phyloP scores from a whole-genome alignment of 2,113 vertebrate genomes.

The Sturnira hondurensis region DNA sequence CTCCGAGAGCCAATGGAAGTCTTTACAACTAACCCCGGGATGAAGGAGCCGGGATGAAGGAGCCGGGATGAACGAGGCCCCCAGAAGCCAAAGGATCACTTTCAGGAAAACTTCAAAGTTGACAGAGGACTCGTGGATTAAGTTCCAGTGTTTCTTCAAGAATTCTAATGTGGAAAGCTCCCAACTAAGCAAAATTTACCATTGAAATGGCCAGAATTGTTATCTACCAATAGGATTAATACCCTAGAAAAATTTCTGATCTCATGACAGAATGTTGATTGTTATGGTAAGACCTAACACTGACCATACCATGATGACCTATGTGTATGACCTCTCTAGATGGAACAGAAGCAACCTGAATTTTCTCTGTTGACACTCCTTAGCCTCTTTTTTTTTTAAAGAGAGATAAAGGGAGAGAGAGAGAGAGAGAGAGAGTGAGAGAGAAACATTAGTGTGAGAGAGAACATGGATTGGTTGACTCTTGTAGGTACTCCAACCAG shows the following conservation, averaged over 20 bases:
- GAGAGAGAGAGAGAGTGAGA: too few species aligned
- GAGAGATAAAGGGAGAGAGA: too few species aligned
- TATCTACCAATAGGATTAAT: background rate
- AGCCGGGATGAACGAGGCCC: background rate
- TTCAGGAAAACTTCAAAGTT: background rate
- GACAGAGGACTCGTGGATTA: background rate
- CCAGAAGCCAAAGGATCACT: background rate
- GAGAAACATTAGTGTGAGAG: too few species aligned
- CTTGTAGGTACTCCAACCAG: too few species aligned
- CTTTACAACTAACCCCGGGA: background rate
- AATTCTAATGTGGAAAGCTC: background rate
- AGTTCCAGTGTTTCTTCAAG: background rate
- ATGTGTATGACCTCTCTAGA: background rate
- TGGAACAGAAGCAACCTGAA: background rate
- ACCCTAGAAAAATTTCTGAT: background rate
- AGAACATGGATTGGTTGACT: too few species aligned
- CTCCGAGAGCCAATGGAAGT: background rate
- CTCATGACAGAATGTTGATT: background rate
- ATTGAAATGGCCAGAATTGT: background rate
- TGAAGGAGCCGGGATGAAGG: accelerated
- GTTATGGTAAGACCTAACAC: background rate
- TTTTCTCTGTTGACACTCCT: background rate
- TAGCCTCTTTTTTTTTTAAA: background rate
- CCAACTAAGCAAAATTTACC: background rate
- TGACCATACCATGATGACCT: background rate